phyloP scores from a whole-genome alignment of 2,888 invertebrate genomes.

The Megaustenia siamemsis region DNA sequence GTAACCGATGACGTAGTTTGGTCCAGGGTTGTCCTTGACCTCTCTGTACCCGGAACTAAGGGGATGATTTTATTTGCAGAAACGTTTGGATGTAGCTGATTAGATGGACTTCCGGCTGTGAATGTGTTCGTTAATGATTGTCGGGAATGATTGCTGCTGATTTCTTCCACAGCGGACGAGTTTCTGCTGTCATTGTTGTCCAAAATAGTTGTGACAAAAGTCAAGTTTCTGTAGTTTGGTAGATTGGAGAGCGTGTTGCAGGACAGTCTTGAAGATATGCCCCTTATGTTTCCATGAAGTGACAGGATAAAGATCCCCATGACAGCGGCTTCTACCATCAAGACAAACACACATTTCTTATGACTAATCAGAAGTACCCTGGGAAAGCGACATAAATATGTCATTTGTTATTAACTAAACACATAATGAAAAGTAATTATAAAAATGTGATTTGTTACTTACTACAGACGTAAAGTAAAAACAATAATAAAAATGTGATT shows the following conservation, averaged over 20 bases:
- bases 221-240: background rate
- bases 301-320: too few relatives aligned
- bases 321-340: too few relatives aligned
- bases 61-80: background rate
- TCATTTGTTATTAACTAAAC: too few relatives aligned
- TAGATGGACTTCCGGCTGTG: background rate
- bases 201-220: background rate
- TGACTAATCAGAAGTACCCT: too few relatives aligned
- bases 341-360: too few relatives aligned
- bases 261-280: too few relatives aligned
- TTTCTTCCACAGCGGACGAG: background rate
- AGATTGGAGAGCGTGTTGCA: background rate
- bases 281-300: too few relatives aligned
- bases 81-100: background rate
- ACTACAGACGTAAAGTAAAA: too few relatives aligned
- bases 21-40: background rate
- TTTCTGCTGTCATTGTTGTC: background rate
- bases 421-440: too few relatives aligned
- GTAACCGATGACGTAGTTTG: background rate
- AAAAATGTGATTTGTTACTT: too few relatives aligned
- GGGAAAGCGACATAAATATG: too few relatives aligned
- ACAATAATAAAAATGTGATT: too few relatives aligned
- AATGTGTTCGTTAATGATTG: background rate
- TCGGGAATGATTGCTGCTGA: background rate
- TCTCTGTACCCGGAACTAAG: background rate